phyloP scores from a whole-genome alignment of 2,797 vertebrate species.

The Hemibagrus guttatus region DNA sequence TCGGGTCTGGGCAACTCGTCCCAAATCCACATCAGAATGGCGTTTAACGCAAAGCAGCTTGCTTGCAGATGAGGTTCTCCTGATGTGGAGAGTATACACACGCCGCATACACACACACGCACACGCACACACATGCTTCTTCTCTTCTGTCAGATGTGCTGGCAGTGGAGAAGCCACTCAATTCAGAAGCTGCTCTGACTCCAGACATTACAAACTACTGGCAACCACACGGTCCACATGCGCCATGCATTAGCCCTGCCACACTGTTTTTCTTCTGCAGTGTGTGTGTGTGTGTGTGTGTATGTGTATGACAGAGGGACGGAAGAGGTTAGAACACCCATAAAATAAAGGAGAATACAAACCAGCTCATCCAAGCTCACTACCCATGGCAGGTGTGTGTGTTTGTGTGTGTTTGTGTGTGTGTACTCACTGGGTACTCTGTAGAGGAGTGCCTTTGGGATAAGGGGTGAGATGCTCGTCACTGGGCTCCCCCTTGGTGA shows the following conservation, averaged over 20 bases:
- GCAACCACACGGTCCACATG: conserved; percentile 77
- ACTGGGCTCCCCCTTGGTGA: conserved; percentile 80
- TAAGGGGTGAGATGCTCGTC: conserved; percentile 78
- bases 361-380: conserved; percentile 33
- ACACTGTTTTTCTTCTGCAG: conserved; percentile 59
- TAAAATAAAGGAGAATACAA: conserved; percentile 25
- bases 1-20: conserved; percentile 67
- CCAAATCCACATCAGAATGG: conserved; percentile 79
- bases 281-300: conserved; percentile 35
- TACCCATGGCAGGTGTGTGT: conserved; percentile 44
- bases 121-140: conserved; percentile 45
- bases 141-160: conserved; percentile 71
- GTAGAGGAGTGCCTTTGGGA: conserved; percentile 77
- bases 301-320: conserved; percentile 20
- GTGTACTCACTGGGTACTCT: conserved; percentile 79
- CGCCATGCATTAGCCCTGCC: conserved; percentile 70
- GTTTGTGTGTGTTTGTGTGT: conserved; percentile 43
- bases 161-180: conserved; percentile 69
- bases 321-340: conserved; percentile 42
- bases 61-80: conserved; percentile 75
- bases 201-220: conserved; percentile 80
- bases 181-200: conserved; percentile 74
- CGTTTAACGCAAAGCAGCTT: conserved; percentile 80
- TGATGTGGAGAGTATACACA: conserved; percentile 41
- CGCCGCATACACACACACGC: conserved; percentile 32